These are phyloP conservation scores for Parambassis ranga DNA, from an alignment of 2,797 vertebrate species.

Conservation along the genomic window DNA sequence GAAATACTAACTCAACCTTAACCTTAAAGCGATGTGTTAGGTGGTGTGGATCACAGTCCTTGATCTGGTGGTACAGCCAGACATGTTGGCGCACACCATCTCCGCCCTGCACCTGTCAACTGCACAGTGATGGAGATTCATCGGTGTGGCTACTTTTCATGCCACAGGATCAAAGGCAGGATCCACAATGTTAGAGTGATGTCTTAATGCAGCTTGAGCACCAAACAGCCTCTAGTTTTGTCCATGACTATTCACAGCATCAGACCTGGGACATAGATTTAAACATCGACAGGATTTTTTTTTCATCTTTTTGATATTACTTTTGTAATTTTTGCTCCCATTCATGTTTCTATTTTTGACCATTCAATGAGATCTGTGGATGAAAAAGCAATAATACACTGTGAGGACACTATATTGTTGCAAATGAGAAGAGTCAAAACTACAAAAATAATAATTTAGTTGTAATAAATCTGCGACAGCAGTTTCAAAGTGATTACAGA, in stretches of 20 bases:
- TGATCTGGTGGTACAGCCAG: slow-evolving; percentile 43
- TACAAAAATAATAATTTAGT: too few relatives aligned
- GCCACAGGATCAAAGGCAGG: slow-evolving; percentile 58
- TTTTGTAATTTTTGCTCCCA: too few relatives aligned
- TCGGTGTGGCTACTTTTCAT: not conserved
- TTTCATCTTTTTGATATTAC: too few relatives aligned
- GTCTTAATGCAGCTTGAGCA: slow-evolving; percentile 55
- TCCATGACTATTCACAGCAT: slow-evolving; percentile 65
- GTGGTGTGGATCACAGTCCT: slow-evolving; percentile 48
- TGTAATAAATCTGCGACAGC: too few relatives aligned
- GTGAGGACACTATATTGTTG: too few relatives aligned
- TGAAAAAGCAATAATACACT: too few relatives aligned
- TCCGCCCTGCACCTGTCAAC: not conserved
- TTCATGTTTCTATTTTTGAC: too few relatives aligned
- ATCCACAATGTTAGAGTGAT: slow-evolving; percentile 63
- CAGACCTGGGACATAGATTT: slow-evolving; percentile 66
- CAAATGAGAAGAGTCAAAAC: too few relatives aligned
- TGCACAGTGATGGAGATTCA: not conserved
- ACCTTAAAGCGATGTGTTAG: slow-evolving; percentile 69
- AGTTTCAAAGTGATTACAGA: too few relatives aligned
- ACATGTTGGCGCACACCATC: not conserved
- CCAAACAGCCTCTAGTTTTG: slow-evolving; percentile 62
- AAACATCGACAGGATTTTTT: too few relatives aligned
- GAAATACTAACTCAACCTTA: slow-evolving; percentile 18
- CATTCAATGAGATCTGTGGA: too few relatives aligned